Base-by-base conservation (phyloP, 2,888 invertebrate species). In the Cremastinae sp. region DNA sequence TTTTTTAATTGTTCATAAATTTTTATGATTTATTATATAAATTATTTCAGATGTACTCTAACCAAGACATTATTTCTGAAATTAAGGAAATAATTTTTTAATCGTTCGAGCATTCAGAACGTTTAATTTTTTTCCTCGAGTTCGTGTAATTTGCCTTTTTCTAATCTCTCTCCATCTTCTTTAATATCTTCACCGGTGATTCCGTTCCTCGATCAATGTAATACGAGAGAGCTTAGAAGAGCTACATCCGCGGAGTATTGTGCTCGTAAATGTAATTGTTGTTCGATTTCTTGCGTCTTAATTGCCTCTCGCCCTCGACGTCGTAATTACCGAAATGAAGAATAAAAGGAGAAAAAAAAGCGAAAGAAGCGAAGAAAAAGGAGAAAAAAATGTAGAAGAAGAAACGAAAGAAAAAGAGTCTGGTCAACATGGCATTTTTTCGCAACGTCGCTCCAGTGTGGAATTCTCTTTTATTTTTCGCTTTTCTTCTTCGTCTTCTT, bases 241-340 rank as follows among this genome's bases (percentile, higher is more conserved):
- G 79, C 81, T 81, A 79, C 79, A 70, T 78, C 78, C 20, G 72
- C 45, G 22, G 35, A 59, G 56, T 56, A 51, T 74, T 73, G 74
- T 68, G 82, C 80, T 82, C 81, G 84, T 87, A 87, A 87, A 86
- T 84, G 85, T 83, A 86, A 87, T 87, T 84, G 87, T 86, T 86
- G 86, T 85, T 87, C 85, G 86, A 86, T 87, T 87, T 87, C 88
- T 87, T 87, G 83, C 83, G 84, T 85, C 85, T 87, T 88, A 88
- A 89, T 88, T 87, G 86, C 84, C 83, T 75, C 78, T 77, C 76
- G 82, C 82, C 83, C 84, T 87, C 87, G 88, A 88, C 87, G 87
- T 86, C 86, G 86, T 87, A 87, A 88, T 88, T 88, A 88, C 85
- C 81, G 82, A 82, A 69, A 84, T 83, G 83, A 86, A 86, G 14